phyloP scores from a whole-genome alignment of 2,797 vertebrate species.

The Todus mexicanus region DNA sequence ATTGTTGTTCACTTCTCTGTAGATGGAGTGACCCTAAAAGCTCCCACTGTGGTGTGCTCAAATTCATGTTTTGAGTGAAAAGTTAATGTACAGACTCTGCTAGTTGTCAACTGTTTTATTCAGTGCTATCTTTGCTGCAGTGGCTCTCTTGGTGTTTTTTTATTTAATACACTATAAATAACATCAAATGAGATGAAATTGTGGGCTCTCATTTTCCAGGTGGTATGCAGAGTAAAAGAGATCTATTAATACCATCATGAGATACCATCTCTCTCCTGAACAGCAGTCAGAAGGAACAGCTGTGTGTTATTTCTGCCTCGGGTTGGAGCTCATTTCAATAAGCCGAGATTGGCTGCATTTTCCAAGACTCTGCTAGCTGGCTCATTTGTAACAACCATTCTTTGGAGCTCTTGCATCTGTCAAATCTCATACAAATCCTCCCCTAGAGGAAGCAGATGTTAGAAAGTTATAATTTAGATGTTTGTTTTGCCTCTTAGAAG shows the following conservation, averaged over 20 bases:
- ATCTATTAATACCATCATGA: slow-evolving; percentile 28
- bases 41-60: not conserved
- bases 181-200: not conserved
- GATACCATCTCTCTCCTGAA: slow-evolving; percentile 39
- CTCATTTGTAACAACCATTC: slow-evolving; percentile 63
- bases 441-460: slow-evolving; percentile 75
- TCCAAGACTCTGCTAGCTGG: slow-evolving; percentile 39
- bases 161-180: not conserved
- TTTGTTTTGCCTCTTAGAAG: slow-evolving; percentile 69
- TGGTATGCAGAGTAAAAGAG: not conserved
- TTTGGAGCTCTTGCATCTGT: slow-evolving; percentile 68
- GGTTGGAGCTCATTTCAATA: slow-evolving; percentile 53
- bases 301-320: slow-evolving; percentile 46
- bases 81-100: not conserved
- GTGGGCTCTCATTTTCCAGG: not conserved
- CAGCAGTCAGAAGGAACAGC: slow-evolving; percentile 60
- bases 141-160: not conserved
- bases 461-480: slow-evolving; percentile 73
- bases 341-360: slow-evolving; percentile 35
- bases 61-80: not conserved
- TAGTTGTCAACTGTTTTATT: not conserved
- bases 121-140: not conserved
- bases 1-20: not conserved
- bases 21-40: not conserved
- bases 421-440: slow-evolving; percentile 63